Conservation (phyloP, 1,140 invertebrate genomes). For the Aradophagus sp. region DNA sequence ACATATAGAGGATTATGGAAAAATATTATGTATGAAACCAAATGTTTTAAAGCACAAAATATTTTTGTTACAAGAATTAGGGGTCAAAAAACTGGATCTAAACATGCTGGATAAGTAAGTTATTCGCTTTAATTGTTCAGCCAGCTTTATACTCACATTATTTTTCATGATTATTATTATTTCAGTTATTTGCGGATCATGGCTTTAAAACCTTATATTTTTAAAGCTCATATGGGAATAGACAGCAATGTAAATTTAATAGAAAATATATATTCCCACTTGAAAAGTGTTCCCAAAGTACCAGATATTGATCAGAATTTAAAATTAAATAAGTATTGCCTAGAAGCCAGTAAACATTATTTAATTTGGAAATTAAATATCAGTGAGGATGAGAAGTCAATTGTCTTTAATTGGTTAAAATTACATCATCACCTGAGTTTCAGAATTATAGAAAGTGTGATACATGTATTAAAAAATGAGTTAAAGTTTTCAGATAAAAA, state of each 20-base stretch:
- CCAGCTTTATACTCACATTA: conserved; percentile 12
- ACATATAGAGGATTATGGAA: background rate
- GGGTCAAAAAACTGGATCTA: conserved; percentile 22
- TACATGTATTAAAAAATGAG: conserved; percentile 72
- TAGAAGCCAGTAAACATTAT: conserved; percentile 65
- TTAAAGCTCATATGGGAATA: conserved; percentile 66
- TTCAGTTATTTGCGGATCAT: conserved; percentile 33
- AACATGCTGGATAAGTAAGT: conserved; percentile 16
- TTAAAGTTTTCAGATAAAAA: conserved; percentile 68
- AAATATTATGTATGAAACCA: background rate
- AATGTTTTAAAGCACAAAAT: conserved; percentile 39
- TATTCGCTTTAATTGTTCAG: background rate
- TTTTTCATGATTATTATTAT: conserved; percentile 9
- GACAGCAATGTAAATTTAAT: conserved; percentile 65
- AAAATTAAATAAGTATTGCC: conserved; percentile 63
- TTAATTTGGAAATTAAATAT: conserved; percentile 72
- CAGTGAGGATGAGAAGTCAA: conserved; percentile 70
- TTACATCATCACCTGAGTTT: conserved; percentile 71
- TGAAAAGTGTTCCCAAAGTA: conserved; percentile 61
- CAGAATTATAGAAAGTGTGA: conserved; percentile 69
- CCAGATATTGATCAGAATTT: conserved; percentile 63
- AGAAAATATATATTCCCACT: conserved; percentile 68
- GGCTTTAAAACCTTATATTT: conserved; percentile 1
- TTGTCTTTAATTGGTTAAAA: conserved; percentile 34
- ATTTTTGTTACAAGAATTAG: conserved; percentile 54